Percentiles rank a stretch among this genome's conserved stretches.
phyloP scores from a whole-genome alignment of 2,113 vertebrate genomes.

The Pangasianodon gigas region DNA sequence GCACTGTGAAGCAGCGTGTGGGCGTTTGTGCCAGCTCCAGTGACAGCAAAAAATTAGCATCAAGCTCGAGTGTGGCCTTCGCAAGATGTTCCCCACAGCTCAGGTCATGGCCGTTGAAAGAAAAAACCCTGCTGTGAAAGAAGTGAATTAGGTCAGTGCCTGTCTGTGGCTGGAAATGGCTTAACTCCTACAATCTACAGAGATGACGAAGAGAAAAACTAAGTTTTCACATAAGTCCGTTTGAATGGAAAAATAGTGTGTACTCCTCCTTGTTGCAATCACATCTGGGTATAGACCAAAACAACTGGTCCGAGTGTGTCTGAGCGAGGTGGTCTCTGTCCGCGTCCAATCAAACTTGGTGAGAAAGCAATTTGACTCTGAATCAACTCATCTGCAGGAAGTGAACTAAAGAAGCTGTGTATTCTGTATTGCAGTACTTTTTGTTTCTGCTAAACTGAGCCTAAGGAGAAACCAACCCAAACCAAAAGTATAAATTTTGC shows the following conservation, averaged over 20 bases:
- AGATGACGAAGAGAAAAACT: neutral
- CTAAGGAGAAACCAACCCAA: neutral
- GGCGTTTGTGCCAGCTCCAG: neutral
- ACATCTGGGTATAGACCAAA: neutral
- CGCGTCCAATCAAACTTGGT: neutral
- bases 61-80: neutral
- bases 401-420: neutral
- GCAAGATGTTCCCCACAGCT: neutral
- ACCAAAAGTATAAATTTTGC: neutral
- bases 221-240: neutral
- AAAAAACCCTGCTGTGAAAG: neutral
- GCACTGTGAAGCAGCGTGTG: neutral
- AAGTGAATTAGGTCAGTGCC: neutral
- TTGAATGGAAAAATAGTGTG: neutral
- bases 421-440: neutral
- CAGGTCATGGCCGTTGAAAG: neutral
- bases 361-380: neutral
- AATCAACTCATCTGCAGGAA: neutral
- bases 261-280: neutral
- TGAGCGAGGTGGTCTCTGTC: neutral
- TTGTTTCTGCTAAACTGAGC: neutral
- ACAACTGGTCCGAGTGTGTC: neutral
- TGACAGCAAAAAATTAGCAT: neutral
- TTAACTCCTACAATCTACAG: neutral
- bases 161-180: neutral